These are phyloP conservation scores for Smittia sp. DNA, from an alignment of 2,888 invertebrate genomes.

Conservation along the genomic window DNA sequence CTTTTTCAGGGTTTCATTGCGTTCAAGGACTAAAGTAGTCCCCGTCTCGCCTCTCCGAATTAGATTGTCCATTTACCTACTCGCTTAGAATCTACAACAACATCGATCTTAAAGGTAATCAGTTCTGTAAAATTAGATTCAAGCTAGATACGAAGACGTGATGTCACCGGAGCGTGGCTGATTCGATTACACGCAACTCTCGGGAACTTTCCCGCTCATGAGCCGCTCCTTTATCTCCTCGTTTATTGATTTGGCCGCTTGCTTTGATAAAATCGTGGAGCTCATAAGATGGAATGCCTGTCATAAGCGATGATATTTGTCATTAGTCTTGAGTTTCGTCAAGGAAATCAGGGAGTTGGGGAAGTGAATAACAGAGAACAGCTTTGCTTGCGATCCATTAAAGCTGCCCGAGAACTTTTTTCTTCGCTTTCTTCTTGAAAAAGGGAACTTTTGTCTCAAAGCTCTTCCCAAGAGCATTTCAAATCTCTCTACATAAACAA, in stretches of 20 bases:
- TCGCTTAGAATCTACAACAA: slow-evolving; percentile 1
- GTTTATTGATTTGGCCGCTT: slow-evolving; percentile 38
- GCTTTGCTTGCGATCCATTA: not conserved
- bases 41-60: not conserved
- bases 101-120: slow-evolving; percentile 35
- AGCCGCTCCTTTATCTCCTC: slow-evolving; percentile 39
- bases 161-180: not conserved
- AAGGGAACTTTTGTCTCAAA: not conserved
- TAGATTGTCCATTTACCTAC: not conserved
- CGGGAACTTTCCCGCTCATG: slow-evolving; percentile 35
- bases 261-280: slow-evolving; percentile 27
- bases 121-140: slow-evolving; percentile 40
- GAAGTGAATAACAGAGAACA: not conserved
- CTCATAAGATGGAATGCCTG: slow-evolving; percentile 35
- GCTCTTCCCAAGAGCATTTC: not conserved
- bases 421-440: not conserved
- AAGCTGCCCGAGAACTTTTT: not conserved
- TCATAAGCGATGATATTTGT: slow-evolving; percentile 27
- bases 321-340: slow-evolving; percentile 19
- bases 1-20: too few relatives aligned
- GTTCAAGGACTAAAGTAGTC: too few relatives aligned
- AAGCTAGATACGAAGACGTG: slow-evolving; percentile 26
- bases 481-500: not conserved
- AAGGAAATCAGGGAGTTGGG: not conserved
- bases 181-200: slow-evolving; percentile 39